Evolutionary conservation across 2,888 invertebrate genomes (phyloP).

Genomic region (Drosophila buzzatii): DNA sequence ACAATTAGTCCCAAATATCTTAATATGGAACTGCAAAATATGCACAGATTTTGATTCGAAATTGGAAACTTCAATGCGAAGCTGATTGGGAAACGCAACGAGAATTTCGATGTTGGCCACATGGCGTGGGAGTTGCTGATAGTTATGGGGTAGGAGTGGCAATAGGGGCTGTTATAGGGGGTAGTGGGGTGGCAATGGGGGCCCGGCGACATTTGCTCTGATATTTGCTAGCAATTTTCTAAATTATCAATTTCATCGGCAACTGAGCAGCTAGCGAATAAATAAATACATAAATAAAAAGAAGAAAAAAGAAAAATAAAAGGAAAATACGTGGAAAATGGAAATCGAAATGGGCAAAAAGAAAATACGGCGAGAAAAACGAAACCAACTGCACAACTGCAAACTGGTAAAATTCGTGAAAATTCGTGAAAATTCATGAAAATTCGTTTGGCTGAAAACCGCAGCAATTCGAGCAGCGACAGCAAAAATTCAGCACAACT

Average conservation of each 20-base stretch:
- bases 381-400: conserved; percentile 43
- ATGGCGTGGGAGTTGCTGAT: not conserved
- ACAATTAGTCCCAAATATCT: not conserved
- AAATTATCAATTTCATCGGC: conserved; percentile 78
- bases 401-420: conserved; percentile 68
- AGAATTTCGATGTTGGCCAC: conserved; percentile 28
- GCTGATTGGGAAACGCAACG: conserved; percentile 20
- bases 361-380: not conserved
- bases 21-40: not conserved
- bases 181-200: not conserved
- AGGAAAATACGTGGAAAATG: conserved; percentile 56
- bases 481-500: conserved; percentile 63
- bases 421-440: conserved; percentile 42
- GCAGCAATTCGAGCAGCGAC: conserved; percentile 50
- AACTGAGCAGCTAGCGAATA: conserved; percentile 60
- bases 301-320: not conserved
- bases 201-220: conserved; percentile 43
- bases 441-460: conserved; percentile 48
- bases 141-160: not conserved
- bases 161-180: not conserved
- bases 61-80: conserved; percentile 5
- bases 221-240: conserved; percentile 74
- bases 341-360: conserved; percentile 20
- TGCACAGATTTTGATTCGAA: not conserved
- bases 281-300: conserved; percentile 65